Conservation (phyloP, 2,113 vertebrate species). For the Myotis davidii region DNA sequence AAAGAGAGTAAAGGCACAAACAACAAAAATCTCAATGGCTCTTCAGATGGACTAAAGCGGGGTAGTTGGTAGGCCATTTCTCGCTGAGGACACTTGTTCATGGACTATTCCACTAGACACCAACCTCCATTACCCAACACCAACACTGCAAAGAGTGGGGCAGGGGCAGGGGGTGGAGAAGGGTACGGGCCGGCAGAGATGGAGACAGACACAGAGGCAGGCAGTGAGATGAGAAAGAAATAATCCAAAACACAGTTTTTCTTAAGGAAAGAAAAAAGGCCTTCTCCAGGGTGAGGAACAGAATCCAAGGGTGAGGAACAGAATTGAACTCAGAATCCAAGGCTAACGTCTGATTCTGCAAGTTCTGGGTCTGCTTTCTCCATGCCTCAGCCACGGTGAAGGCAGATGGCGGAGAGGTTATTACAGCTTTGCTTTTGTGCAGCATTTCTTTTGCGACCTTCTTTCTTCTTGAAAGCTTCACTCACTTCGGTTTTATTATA, state of each 20-base stretch:
- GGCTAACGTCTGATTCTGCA: background rate
- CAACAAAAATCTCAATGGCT: background rate
- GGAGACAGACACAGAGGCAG: background rate
- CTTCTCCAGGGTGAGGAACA: background rate
- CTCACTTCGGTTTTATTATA: slow-evolving; percentile 9
- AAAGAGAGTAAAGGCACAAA: background rate
- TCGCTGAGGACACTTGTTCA: background rate
- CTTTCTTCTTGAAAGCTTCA: background rate
- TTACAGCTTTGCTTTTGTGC: background rate
- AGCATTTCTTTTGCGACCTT: background rate
- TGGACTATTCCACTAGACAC: background rate
- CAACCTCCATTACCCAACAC: background rate
- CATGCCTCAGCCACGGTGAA: background rate
- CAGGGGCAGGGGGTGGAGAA: background rate
- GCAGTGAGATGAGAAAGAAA: background rate
- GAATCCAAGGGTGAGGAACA: background rate
- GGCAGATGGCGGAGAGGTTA: background rate
- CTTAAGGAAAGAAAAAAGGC: background rate
- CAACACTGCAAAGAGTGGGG: background rate
- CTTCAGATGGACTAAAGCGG: background rate
- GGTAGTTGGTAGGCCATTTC: background rate
- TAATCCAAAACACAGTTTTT: background rate
- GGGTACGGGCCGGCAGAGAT: background rate
- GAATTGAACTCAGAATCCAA: background rate
- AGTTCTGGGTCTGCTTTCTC: background rate